Evolutionary conservation across 2,888 invertebrate species (phyloP), one percentile per base, ranked within the genome.

Genomic region (Urechis unicinctus): DNA sequence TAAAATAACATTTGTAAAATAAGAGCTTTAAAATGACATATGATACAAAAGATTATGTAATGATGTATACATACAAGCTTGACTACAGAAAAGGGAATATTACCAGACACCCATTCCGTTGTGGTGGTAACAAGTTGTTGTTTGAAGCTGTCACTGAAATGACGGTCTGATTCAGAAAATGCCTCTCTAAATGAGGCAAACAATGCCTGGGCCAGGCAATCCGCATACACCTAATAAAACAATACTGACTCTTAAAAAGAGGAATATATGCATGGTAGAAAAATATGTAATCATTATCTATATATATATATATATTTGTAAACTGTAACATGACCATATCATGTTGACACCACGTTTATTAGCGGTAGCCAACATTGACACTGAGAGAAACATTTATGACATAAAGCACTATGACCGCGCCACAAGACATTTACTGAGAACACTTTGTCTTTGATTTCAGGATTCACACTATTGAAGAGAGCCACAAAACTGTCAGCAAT

Each of bases 401-500:
- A n/a, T n/a, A n/a, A n/a, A 36, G 36, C 36, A 13, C 6, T 13
- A 36, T 6, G 36, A 13, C 13, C 13, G 22, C 13, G 13, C 21
- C 17, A 45, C 6, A 54, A 22, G 2, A 26, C 44, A 58, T 68
- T 64, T 62, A 75, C 76, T 52, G 68, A 62, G 9, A 76, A 61
- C 46, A 76, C 70, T 55, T 76, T 75, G 63, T 76, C 75, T 52
- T 74, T 73, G 36, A 75, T 70, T 60, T 75, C 75, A 50, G 68
- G 68, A 58, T 75, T 69, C 30, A 75, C 72, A 59, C 73, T 74
- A 36, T 66, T 68, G 62, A 76, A 74, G 13, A 76, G 63, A 24
- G 74, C 74, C 13, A 72, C 72, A 66, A 71, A 76, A 57, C 75
- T 75, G 67, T 76, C 75, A 17, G 76, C 73, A 21, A 76, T 73